Percentiles rank a stretch among this genome's conserved stretches.
phyloP scores from a whole-genome alignment of 2,113 vertebrate genomes.

The Junco hyemalis region DNA sequence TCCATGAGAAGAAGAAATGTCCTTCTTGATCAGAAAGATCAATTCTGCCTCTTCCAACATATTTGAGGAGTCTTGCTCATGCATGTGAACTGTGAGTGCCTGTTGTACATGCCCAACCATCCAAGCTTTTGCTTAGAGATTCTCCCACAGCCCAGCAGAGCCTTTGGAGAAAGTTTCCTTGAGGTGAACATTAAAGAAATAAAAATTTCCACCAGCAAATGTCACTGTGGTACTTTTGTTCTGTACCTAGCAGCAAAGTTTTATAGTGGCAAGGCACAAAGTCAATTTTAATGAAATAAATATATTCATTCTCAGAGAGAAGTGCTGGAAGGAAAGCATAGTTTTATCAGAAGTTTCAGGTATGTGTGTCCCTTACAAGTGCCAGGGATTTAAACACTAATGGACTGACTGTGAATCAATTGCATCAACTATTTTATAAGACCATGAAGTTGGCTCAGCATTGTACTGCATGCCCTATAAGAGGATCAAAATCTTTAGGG shows the following conservation, averaged over 20 bases:
- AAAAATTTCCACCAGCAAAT: neutral
- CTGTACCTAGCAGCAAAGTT: neutral
- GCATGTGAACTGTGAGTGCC: accelerated
- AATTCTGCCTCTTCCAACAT: neutral
- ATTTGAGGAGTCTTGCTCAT: neutral
- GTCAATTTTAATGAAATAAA: neutral
- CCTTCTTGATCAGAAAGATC: neutral
- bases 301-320: neutral
- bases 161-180: neutral
- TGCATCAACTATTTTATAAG: neutral
- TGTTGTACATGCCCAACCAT: neutral
- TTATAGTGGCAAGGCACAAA: neutral
- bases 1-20: neutral
- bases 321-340: neutral
- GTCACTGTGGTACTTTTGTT: neutral
- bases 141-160: neutral
- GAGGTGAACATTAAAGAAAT: neutral
- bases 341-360: neutral
- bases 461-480: neutral
- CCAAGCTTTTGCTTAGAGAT: neutral
- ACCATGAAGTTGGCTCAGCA: neutral
- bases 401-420: neutral
- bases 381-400: neutral
- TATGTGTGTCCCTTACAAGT: neutral
- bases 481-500: neutral